These are phyloP conservation scores for Lepeophtheirus nordmannii DNA, from an alignment of 2,888 invertebrate genomes.

Conservation along the genomic window DNA sequence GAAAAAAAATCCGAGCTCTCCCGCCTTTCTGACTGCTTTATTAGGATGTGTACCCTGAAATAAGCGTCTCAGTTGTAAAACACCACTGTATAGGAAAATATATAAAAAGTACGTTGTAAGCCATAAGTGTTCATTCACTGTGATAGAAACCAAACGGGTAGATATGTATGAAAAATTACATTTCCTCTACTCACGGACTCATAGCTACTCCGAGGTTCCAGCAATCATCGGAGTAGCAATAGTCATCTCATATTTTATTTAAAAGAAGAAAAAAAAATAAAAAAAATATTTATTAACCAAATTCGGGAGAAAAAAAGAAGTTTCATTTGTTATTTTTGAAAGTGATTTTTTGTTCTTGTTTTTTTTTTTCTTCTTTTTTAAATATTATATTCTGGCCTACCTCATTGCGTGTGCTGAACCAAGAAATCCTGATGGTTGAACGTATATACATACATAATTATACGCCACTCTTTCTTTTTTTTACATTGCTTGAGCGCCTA, in stretches of 20 bases:
- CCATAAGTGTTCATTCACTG: not conserved
- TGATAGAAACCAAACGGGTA: conserved; percentile 6
- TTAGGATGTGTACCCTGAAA: conserved; percentile 4
- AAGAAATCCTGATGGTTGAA: not conserved
- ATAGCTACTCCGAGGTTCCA: too few species aligned
- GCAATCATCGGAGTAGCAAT: too few species aligned
- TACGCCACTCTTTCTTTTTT: not conserved
- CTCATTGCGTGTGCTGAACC: not conserved
- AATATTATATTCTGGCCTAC: not conserved
- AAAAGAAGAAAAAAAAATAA: too few species aligned
- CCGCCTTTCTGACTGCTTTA: conserved; percentile 5
- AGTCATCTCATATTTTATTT: too few species aligned
- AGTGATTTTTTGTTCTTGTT: not conserved
- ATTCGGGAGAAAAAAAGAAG: not conserved
- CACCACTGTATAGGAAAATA: not conserved
- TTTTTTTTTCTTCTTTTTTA: not conserved
- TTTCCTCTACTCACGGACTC: too few species aligned
- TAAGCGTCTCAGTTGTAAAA: not conserved
- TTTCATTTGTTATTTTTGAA: not conserved
- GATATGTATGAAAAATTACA: not conserved
- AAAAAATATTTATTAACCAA: too few species aligned
- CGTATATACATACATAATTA: not conserved
- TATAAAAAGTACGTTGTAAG: conserved; percentile 1
- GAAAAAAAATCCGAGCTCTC: not conserved
- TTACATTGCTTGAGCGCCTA: not conserved